A percentile compares a stretch with the other conserved stretches of the same genome.
Conservation (phyloP, 2,113 vertebrate species). For the Micronycteris hirsuta region DNA sequence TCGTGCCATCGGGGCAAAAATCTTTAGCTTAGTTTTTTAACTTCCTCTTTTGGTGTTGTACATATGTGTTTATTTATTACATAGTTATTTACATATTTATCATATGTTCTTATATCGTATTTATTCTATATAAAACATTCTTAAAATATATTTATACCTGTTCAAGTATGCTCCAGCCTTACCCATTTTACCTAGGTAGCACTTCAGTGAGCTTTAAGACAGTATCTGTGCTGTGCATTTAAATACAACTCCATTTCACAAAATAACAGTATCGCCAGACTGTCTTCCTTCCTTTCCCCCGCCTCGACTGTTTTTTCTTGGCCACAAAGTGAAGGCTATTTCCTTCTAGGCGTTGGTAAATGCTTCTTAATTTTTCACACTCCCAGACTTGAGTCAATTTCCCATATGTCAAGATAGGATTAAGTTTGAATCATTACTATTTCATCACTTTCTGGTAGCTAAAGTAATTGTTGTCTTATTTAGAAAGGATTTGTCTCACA, state of each 20-base stretch:
- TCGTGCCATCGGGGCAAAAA: neutral
- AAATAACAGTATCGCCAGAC: neutral
- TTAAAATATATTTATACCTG: neutral
- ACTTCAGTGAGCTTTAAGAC: neutral
- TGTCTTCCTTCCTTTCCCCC: rapidly evolving
- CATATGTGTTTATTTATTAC: neutral
- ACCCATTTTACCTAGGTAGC: neutral
- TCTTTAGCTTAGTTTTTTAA: neutral
- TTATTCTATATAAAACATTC: neutral
- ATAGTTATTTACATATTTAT: neutral
- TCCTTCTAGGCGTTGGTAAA: neutral
- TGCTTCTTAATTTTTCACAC: neutral
- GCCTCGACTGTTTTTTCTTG: neutral
- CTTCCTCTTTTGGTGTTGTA: neutral
- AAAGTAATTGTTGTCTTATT: neutral
- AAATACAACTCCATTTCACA: neutral
- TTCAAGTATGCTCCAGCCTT: neutral
- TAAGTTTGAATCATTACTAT: neutral
- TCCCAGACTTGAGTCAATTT: neutral
- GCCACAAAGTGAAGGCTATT: too few relatives aligned
- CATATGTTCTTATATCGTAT: neutral
- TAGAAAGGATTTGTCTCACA: neutral
- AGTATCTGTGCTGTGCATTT: neutral
- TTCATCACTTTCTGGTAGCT: neutral
- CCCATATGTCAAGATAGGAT: neutral